Conservation (phyloP, 2,797 vertebrate species). For the Pteronotus mesoamericanus region DNA sequence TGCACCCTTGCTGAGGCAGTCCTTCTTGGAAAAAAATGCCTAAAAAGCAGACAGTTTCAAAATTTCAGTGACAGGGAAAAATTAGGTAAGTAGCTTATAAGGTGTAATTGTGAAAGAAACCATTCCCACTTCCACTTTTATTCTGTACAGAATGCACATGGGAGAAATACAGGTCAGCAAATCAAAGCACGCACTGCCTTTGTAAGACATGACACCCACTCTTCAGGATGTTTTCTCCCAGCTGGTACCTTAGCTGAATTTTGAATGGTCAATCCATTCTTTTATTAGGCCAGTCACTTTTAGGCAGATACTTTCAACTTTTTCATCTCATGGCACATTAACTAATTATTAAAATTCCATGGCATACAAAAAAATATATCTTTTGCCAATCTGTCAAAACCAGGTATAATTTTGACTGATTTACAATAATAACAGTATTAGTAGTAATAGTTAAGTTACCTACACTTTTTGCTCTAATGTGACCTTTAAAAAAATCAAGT, state of each 20-base stretch:
- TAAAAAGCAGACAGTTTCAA: not conserved
- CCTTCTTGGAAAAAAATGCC: not conserved
- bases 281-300: not conserved
- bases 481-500: not conserved
- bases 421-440: not conserved
- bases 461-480: not conserved
- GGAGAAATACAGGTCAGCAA: not conserved
- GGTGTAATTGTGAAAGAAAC: not conserved
- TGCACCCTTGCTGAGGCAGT: not conserved
- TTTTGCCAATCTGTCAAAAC: not conserved
- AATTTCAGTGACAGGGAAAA: not conserved
- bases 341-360: not conserved
- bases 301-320: not conserved
- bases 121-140: not conserved
- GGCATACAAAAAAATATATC: not conserved
- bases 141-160: not conserved
- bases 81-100: not conserved
- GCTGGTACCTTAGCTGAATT: not conserved
- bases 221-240: not conserved
- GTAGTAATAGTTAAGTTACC: not conserved
- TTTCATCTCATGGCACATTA: not conserved
- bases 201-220: not conserved
- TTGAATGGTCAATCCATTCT: not conserved
- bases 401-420: not conserved
- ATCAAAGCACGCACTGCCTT: not conserved